Evolutionary conservation across 37 sponge, comb jelly and placozoan species (phyloP).

Genomic region (Tethya wilhelma): DNA sequence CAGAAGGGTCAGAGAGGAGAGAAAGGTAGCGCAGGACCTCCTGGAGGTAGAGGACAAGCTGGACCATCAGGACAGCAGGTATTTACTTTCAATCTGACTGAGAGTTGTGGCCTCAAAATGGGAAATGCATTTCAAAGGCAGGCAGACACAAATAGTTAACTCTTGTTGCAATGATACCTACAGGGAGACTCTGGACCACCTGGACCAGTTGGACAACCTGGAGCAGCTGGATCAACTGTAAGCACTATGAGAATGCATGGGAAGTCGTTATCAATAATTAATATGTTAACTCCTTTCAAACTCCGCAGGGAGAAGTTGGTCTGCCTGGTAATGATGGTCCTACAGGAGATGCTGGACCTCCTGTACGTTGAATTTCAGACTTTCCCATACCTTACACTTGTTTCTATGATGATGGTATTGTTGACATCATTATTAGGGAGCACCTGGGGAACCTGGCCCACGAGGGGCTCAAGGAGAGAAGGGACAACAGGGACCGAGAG

Average conservation of each 20-base stretch:
- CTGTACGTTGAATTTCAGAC: constrained; percentile 27
- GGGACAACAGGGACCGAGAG: constrained; percentile 67
- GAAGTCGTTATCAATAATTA: not conserved
- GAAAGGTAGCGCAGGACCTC: constrained; percentile 45
- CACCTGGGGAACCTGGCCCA: constrained; percentile 52
- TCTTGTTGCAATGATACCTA: too few relatives aligned
- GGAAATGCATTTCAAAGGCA: not conserved
- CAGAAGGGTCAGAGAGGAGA: constrained; percentile 62
- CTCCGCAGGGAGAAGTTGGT: constrained; percentile 49
- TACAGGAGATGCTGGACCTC: constrained; percentile 54
- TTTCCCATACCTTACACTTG: not conserved
- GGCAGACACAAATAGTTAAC: not conserved
- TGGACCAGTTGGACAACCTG: constrained; percentile 69
- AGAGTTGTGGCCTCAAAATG: not conserved
- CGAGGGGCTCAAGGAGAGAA: constrained; percentile 56
- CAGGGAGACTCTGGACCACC: constrained; percentile 64
- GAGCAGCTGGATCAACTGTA: constrained; percentile 68
- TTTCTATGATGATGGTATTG: not conserved
- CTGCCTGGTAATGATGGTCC: constrained; percentile 59
- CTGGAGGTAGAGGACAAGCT: constrained; percentile 41
- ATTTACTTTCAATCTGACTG: not conserved
- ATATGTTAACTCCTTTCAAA: not conserved
- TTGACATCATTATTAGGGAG: constrained; percentile 16
- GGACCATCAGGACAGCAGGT: constrained; percentile 51
- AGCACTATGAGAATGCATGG: constrained; percentile 4